Conservation (phyloP, 2,797 vertebrate genomes). For the Pangasius djambal region DNA sequence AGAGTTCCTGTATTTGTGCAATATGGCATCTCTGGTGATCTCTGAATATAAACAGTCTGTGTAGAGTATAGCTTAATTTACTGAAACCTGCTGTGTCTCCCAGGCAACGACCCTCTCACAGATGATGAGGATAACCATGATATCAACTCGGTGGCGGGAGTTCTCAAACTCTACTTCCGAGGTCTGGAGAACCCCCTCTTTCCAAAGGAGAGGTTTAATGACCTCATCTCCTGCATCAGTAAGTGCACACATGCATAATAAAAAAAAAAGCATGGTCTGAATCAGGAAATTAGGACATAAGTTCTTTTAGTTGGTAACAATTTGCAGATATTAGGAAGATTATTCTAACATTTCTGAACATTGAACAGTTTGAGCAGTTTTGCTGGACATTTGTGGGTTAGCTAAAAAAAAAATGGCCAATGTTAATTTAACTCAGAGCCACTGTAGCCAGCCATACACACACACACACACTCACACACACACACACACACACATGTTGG, state of each 20-base stretch:
- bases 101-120: conserved; percentile 95
- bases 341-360: neutral
- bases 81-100: conserved; percentile 31
- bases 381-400: neutral
- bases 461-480: conserved; percentile 4
- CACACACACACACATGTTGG: neutral
- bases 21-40: neutral
- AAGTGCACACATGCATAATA: conserved; percentile 70
- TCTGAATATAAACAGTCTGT: neutral
- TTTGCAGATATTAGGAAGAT: neutral
- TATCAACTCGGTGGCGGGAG: conserved; percentile 97
- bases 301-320: neutral
- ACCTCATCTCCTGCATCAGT: conserved; percentile 96
- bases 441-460: neutral
- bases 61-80: neutral
- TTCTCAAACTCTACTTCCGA: conserved; percentile 97
- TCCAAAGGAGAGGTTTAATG: conserved; percentile 97
- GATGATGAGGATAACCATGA: conserved; percentile 98
- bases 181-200: conserved; percentile 97
- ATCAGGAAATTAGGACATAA: neutral
- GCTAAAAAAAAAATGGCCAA: neutral
- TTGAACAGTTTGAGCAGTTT: neutral
- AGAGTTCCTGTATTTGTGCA: neutral
- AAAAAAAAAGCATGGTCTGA: neutral
- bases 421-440: neutral